These are phyloP conservation scores for Pandemis cinnamomeana DNA, from an alignment of 2,888 invertebrate genomes.

Conservation along the genomic window DNA sequence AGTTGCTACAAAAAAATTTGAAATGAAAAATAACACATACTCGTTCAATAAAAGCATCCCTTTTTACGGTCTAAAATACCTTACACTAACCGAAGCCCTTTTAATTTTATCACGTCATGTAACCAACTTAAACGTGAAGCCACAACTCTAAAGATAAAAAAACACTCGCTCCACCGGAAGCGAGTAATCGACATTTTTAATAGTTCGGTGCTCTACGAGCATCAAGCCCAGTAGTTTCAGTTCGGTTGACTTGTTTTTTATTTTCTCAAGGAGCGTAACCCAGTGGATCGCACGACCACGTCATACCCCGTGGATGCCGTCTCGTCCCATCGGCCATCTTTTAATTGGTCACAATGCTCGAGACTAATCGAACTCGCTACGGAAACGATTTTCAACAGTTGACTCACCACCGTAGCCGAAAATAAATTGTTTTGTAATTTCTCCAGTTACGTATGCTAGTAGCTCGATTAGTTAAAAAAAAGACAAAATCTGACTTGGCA, in stretches of 20 bases:
- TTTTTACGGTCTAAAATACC: not conserved
- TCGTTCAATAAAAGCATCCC: not conserved
- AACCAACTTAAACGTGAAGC: constrained; percentile 23
- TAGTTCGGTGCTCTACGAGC: constrained; percentile 41
- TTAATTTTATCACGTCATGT: constrained; percentile 36
- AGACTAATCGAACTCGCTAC: constrained; percentile 76
- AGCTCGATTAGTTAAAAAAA: not conserved
- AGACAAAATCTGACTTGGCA: not conserved
- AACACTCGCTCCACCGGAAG: constrained; percentile 33
- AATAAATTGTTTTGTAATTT: constrained; percentile 39
- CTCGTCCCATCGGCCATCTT: constrained; percentile 70
- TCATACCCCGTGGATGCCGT: constrained; percentile 76
- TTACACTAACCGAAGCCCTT: constrained; percentile 21
- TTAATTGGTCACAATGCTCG: constrained; percentile 82
- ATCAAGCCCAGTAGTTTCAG: constrained; percentile 36
- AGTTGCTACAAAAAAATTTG: no score
- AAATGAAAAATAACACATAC: not conserved
- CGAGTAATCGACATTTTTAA: constrained; percentile 41
- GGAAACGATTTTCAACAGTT: constrained; percentile 71
- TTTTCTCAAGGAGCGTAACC: constrained; percentile 53
- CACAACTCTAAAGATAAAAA: constrained; percentile 30
- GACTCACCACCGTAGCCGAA: constrained; percentile 58
- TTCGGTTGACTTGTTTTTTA: constrained; percentile 38
- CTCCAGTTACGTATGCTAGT: constrained; percentile 19
- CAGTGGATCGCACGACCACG: constrained; percentile 57